A percentile compares a stretch with the other conserved stretches of the same genome.
These are phyloP conservation scores for Pseudonaja textilis DNA, from an alignment of 2,113 vertebrate species.

Conservation along the genomic window DNA sequence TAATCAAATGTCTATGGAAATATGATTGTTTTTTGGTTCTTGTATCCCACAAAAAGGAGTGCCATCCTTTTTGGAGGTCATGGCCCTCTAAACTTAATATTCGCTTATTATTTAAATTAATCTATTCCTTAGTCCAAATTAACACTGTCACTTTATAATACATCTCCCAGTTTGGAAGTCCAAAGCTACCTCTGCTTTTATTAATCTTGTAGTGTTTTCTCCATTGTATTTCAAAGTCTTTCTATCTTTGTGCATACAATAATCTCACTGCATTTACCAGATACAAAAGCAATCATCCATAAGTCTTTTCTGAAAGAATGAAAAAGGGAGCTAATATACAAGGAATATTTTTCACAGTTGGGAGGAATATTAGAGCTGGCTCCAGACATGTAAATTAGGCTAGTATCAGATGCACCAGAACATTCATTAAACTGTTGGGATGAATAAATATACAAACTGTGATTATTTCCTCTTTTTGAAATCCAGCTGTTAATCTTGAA, in stretches of 20 bases:
- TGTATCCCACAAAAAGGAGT: too few relatives aligned
- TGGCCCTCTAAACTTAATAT: too few relatives aligned
- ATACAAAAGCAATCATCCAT: neutral
- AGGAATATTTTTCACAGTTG: neutral
- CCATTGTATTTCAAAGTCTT: neutral
- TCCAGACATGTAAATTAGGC: neutral
- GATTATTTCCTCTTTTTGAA: neutral
- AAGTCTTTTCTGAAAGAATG: neutral
- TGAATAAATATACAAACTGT: neutral
- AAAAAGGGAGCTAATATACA: neutral
- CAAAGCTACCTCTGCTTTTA: too few relatives aligned
- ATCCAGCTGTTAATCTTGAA: neutral
- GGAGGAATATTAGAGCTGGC: neutral
- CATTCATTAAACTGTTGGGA: neutral
- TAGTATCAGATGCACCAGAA: neutral
- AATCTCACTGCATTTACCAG: neutral
- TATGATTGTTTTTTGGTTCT: too few relatives aligned
- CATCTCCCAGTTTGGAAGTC: too few relatives aligned
- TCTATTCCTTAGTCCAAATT: too few relatives aligned
- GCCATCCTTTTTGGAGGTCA: too few relatives aligned
- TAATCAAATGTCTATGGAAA: too few relatives aligned
- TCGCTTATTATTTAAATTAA: too few relatives aligned
- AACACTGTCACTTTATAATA: too few relatives aligned
- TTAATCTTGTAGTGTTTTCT: neutral
- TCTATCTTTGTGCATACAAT: neutral